phyloP scores from a whole-genome alignment of 1,140 invertebrate species.

The Neodiprion fabricii region DNA sequence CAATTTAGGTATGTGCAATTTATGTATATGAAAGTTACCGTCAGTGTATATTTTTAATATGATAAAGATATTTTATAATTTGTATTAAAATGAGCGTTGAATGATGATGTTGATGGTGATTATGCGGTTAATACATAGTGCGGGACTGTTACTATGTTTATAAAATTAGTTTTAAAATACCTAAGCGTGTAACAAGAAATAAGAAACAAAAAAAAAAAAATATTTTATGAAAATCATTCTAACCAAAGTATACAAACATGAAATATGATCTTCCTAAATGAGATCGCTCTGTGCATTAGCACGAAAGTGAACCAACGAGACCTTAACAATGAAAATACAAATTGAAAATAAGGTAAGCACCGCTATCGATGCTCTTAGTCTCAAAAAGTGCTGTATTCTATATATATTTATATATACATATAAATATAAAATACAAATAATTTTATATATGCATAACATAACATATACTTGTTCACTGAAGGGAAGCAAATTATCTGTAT shows the following conservation, averaged over 20 bases:
- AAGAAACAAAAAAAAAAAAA: constrained; percentile 27
- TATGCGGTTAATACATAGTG: constrained; percentile 29
- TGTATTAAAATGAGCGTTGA: constrained; percentile 26
- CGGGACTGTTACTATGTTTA: constrained; percentile 28
- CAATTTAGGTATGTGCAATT: constrained; percentile 49
- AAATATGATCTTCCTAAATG: not conserved
- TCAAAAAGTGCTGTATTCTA: not conserved
- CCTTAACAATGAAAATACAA: not conserved
- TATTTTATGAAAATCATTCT: constrained; percentile 46
- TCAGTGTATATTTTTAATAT: constrained; percentile 55
- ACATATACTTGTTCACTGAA: constrained; percentile 54
- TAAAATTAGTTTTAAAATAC: constrained; percentile 29
- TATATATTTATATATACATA: constrained; percentile 32
- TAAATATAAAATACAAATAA: constrained; percentile 35
- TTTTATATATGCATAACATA: constrained; percentile 28
- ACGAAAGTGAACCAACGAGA: constrained; percentile 8
- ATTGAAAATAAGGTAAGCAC: not conserved
- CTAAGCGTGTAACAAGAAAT: constrained; percentile 28
- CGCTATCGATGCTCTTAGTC: not conserved
- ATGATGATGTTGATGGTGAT: not conserved
- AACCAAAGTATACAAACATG: constrained; percentile 44
- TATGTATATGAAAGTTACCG: constrained; percentile 57
- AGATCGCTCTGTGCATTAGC: not conserved
- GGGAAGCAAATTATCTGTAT: constrained; percentile 61
- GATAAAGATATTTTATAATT: constrained; percentile 43